phyloP scores from a whole-genome alignment of 2,113 vertebrate species.

The Xerus inauris region DNA sequence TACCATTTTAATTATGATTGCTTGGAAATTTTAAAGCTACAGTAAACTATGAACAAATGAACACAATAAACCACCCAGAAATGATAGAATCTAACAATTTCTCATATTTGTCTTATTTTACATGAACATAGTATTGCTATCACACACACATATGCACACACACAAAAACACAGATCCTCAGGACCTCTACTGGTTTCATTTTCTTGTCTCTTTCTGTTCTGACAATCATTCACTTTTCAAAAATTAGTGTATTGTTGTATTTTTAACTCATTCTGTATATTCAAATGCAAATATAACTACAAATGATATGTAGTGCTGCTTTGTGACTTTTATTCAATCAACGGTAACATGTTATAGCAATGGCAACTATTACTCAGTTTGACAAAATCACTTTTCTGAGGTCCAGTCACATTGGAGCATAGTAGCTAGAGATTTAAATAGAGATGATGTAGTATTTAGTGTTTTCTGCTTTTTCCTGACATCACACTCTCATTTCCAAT shows the following conservation, averaged over 20 bases:
- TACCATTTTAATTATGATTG: background rate
- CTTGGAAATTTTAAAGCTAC: constrained; percentile 34
- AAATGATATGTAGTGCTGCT: background rate
- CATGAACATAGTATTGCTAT: background rate
- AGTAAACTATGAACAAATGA: background rate
- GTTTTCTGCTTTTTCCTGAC: background rate
- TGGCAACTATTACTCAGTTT: background rate
- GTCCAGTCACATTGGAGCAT: background rate
- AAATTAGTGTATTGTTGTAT: background rate
- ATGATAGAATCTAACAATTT: background rate
- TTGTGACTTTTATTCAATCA: background rate
- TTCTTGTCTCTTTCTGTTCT: background rate
- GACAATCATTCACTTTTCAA: background rate
- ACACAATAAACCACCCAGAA: background rate
- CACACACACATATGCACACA: background rate
- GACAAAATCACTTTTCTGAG: constrained; percentile 1
- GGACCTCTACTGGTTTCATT: background rate
- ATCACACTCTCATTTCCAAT: background rate
- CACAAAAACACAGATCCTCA: no score
- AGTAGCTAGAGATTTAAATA: background rate
- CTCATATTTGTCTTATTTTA: background rate
- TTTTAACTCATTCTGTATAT: background rate
- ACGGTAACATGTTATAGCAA: background rate
- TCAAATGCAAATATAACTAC: background rate
- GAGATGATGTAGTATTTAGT: background rate